Evolutionary conservation across 2,113 vertebrate species (phyloP).

Genomic region (Ellobius talpinus): DNA sequence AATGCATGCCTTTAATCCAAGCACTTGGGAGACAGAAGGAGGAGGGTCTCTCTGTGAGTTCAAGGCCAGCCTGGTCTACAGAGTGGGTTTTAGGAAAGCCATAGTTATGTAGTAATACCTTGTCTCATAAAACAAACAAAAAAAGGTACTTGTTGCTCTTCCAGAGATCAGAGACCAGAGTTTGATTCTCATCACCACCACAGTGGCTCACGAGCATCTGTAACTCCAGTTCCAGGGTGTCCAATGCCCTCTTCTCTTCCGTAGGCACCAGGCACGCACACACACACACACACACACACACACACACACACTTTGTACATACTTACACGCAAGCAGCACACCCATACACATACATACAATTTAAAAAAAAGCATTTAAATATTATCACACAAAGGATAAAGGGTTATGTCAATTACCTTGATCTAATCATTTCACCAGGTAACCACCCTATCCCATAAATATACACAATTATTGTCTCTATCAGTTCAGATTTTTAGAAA

Average conservation of each 20-base stretch:
- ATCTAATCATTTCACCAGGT: background rate
- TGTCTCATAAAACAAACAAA: background rate
- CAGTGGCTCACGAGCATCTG: background rate
- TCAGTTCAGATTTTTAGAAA: background rate
- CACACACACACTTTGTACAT: background rate
- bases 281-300: rapidly evolving
- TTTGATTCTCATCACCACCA: background rate
- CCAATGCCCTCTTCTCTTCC: background rate
- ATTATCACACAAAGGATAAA: background rate
- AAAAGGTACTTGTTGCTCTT: background rate
- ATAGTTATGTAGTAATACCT: background rate
- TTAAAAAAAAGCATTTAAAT: background rate
- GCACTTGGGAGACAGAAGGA: background rate
- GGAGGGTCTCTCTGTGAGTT: background rate
- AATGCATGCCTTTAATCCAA: background rate
- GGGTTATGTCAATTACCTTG: background rate
- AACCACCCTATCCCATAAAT: background rate
- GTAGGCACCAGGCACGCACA: background rate
- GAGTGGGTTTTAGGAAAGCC: background rate
- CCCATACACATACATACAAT: too few species aligned
- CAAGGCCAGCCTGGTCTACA: background rate
- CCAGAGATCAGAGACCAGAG: background rate
- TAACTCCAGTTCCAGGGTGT: too few species aligned
- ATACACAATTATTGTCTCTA: background rate
- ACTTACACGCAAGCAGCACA: background rate